A percentile compares a stretch with the other conserved stretches of the same genome.
phyloP scores from a whole-genome alignment of 1,140 invertebrate species.

The Zeugodacus cucurbitae region DNA sequence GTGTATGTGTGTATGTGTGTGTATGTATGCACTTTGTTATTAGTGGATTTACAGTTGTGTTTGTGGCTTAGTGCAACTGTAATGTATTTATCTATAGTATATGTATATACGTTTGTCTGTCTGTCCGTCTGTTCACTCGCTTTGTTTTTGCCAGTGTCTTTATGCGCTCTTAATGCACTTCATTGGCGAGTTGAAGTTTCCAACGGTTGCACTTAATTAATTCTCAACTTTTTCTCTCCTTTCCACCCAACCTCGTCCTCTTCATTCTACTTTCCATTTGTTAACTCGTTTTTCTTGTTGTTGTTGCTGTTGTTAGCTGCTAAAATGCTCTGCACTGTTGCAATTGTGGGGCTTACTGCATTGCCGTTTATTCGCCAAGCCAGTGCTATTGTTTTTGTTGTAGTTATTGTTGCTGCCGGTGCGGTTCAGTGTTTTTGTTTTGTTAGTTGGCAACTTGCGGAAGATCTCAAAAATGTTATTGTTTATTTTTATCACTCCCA shows the following conservation, averaged over 20 bases:
- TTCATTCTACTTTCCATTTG: neutral
- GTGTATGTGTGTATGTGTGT: neutral
- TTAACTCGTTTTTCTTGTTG: neutral
- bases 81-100: neutral
- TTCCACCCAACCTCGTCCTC: neutral
- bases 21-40: neutral
- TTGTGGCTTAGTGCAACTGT: neutral
- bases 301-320: neutral
- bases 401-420: neutral
- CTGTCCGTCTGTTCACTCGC: neutral
- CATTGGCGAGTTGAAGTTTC: conserved; percentile 21
- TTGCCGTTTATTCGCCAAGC: neutral
- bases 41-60: neutral
- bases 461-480: conserved; percentile 29
- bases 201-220: conserved; percentile 32
- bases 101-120: neutral
- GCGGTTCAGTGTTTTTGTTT: neutral
- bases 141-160: neutral
- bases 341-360: neutral
- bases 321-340: neutral
- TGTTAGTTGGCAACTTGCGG: neutral
- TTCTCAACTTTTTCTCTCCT: conserved; percentile 13
- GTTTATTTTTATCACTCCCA: neutral
- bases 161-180: conserved; percentile 20
- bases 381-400: neutral